Evolutionary conservation across 2,888 invertebrate genomes (phyloP), one percentile per base, ranked within the genome.

Genomic region (Venustoraphidia nigricollis): DNA sequence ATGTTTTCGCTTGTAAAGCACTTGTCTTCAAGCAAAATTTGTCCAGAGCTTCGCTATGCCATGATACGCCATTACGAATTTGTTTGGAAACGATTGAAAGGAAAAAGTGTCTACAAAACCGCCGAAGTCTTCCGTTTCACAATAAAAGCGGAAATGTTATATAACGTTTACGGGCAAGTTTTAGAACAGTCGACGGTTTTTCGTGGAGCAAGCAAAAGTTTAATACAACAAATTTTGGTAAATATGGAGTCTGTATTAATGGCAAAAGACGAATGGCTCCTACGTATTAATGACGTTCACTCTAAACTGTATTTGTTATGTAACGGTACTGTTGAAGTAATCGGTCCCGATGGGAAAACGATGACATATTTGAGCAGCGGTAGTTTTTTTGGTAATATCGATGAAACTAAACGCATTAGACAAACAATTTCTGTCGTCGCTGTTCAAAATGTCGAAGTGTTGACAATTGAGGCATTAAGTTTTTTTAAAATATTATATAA

Each of bases 341-440:
- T 58, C 3, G 57, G 58, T 9, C 54, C 58, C 0, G 58, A 58
- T 45, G 48, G 51, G 11, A 57, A 55, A 43, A 51, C 52, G n/a
- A 41, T 55, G 2, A 9, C 51, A 10, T 41, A 53, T 3, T 46
- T 58, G 37, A 41, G 50, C 9, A 39, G 48, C 8, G 58, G 58
- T 10, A 57, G 57, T 48, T n/a, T 58, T 10, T 57, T 58, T 50
- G 58, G 57, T 6, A 55, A 53, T 36, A 45, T 58, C 2, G 57
- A 55, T 38, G 51, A 56, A 17, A 49, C 47, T 39, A 11, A n/a
- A 8, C 40, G 51, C 17, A 50, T 44, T 2, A 44, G 58, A 11
- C 54, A 55, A 48, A 56, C 57, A 1, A 46, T 58, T 36, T 54
- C 55, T 13, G 54, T 57, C 53, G 56, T 58, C 4, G 57, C 57